Evolutionary conservation across 2,888 invertebrate species (phyloP), one percentile per base, ranked within the genome.

Genomic region (Napeogenes sylphis): DNA sequence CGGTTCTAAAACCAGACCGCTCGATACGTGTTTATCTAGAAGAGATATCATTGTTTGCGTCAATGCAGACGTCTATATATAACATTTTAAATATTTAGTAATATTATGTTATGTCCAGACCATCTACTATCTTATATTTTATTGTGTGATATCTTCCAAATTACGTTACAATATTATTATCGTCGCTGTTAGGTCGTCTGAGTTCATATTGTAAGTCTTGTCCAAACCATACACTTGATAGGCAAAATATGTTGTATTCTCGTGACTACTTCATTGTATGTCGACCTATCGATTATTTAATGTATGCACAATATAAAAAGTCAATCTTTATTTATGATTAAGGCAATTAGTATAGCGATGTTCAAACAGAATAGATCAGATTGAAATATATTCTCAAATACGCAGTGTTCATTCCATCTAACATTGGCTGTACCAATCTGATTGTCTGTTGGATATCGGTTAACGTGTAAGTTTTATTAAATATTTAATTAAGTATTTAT

Each of bases 321-420:
- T 84, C 83, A 84, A 83, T 85, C 82, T 82, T 82, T 76, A 77
- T 81, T 75, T 82, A 81, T 73, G 79, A 74, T 73, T 84, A 84
- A 82, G 81, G 72, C 73, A 75, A 75, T 77, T 83, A 84, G 82
- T 67, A 76, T 85, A 83, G 81, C 72, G 66, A 71, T 75, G 70
- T 76, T 68, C 68, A 68, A 70, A 76, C 80, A 76, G 82, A 81
- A 79, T 73, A 70, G 80, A 76, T 82, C 82, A 83, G 82, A 82
- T 83, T 79, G 77, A 60, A 61, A 53, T 42, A 53, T 56, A 60
- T 32, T 45, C 62, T 45, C 55, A 63, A 61, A 55, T 57, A 63
- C 14, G 42, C 51, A 47, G 62, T 59, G 14, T 64, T 64, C 45
- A 33, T 38, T 30, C 46, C 42, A 51, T 51, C 55, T 42, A 45